These are phyloP conservation scores for Enteromius trimaculatus DNA, from an alignment of 2,797 vertebrate species.

Conservation along the genomic window DNA sequence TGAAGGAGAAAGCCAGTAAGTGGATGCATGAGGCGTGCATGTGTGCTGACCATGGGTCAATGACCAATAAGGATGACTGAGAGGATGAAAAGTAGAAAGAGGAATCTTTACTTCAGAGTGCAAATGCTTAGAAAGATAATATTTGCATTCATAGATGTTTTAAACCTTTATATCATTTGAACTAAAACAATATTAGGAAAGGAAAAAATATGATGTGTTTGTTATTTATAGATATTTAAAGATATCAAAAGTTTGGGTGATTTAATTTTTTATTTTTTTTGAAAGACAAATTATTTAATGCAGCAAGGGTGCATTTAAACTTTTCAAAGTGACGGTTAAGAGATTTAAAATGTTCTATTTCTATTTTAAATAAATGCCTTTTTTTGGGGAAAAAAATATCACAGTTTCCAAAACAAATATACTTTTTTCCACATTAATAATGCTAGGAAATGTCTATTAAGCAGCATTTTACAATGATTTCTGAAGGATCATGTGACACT, in stretches of 20 bases:
- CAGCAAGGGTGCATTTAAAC: neutral
- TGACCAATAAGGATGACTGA: neutral
- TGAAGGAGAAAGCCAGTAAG: constrained; percentile 98
- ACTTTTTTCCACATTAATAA: neutral
- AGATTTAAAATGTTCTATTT: neutral
- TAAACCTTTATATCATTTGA: neutral
- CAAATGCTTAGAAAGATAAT: neutral
- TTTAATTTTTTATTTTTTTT: neutral
- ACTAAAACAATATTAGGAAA: neutral
- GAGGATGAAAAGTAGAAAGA: neutral
- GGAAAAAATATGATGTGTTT: neutral
- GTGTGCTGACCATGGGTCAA: neutral
- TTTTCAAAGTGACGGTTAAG: neutral
- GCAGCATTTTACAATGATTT: neutral
- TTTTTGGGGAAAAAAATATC: neutral
- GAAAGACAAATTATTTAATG: neutral
- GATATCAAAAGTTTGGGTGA: neutral
- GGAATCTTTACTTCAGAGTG: neutral
- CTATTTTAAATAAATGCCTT: neutral
- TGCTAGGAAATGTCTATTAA: neutral
- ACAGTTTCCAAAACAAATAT: neutral
- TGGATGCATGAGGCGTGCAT: neutral
- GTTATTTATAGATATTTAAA: neutral
- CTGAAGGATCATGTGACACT: neutral
- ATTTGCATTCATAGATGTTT: neutral